These are phyloP conservation scores for Calliphora vicina DNA, from an alignment of 1,140 invertebrate genomes.

Conservation along the genomic window DNA sequence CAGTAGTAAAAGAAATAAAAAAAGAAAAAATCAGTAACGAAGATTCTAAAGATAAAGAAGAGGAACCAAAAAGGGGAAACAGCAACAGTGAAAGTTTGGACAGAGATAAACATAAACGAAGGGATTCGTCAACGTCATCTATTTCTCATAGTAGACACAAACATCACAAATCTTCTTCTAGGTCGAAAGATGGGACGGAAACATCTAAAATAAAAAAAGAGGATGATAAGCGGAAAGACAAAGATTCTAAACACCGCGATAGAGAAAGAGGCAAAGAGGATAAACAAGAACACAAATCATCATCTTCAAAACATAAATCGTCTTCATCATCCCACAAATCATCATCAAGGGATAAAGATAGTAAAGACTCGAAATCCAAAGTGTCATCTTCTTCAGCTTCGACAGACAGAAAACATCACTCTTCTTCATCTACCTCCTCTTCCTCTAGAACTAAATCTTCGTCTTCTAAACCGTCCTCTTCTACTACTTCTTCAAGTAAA, in stretches of 20 bases:
- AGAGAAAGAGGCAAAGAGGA: neutral
- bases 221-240: conserved; percentile 9
- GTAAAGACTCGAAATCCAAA: conserved; percentile 43
- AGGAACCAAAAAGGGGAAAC: neutral
- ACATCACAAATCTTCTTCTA: conserved; percentile 20
- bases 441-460: conserved; percentile 15
- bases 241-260: neutral
- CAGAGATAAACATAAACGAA: conserved; percentile 24
- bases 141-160: conserved; percentile 13
- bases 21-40: neutral
- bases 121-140: conserved; percentile 18
- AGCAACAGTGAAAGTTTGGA: neutral
- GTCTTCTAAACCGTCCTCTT: conserved; percentile 39
- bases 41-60: neutral
- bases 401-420: conserved; percentile 40
- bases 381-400: conserved; percentile 45
- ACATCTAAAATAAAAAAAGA: neutral
- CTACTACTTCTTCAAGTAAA: conserved; percentile 30
- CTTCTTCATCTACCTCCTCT: neutral
- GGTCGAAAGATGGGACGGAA: neutral
- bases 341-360: conserved; percentile 45
- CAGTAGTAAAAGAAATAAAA: neutral
- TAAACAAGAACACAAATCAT: conserved; percentile 16
- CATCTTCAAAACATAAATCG: conserved; percentile 45
- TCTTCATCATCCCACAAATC: conserved; percentile 49